phyloP scores from a whole-genome alignment of 2,113 vertebrate species.

The Lanius collurio region DNA sequence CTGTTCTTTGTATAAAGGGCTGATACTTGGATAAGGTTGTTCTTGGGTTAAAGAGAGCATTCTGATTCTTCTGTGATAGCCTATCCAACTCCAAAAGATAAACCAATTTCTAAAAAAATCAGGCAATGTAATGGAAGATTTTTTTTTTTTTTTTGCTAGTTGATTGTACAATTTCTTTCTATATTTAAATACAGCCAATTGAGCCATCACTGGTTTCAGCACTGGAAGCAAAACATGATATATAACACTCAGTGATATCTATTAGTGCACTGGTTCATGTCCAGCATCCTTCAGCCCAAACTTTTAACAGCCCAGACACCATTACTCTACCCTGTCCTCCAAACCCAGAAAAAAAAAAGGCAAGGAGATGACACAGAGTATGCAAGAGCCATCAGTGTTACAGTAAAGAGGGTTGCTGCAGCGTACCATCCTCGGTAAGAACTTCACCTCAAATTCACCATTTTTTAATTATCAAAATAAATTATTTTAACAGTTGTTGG shows the following conservation, averaged over 20 bases:
- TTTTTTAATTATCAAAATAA: not conserved
- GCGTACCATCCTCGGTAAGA: constrained; percentile 50
- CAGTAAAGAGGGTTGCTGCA: not conserved
- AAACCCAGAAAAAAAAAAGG: constrained; percentile 73
- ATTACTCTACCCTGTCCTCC: constrained; percentile 81
- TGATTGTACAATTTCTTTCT: not conserved
- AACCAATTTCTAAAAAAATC: not conserved
- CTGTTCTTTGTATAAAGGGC: not conserved
- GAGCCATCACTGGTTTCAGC: constrained; percentile 76
- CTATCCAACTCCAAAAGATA: not conserved
- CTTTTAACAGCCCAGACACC: constrained; percentile 74
- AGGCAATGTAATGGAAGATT: not conserved
- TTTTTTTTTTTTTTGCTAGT: not conserved
- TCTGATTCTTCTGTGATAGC: not conserved
- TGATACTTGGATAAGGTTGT: not conserved
- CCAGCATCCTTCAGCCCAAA: constrained; percentile 75
- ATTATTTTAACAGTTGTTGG: not conserved
- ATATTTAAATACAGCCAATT: constrained; percentile 81
- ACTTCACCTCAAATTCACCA: not conserved
- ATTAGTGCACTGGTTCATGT: constrained; percentile 81
- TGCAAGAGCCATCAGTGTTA: constrained; percentile 8
- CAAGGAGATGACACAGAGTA: constrained; percentile 47
- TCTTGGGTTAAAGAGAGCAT: not conserved
- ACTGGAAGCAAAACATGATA: constrained; percentile 77
- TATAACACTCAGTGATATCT: constrained; percentile 71